A percentile compares a stretch with the other conserved stretches of the same genome.
phyloP scores from a whole-genome alignment of 2,113 vertebrate genomes.

The Heterochromis multidens region DNA sequence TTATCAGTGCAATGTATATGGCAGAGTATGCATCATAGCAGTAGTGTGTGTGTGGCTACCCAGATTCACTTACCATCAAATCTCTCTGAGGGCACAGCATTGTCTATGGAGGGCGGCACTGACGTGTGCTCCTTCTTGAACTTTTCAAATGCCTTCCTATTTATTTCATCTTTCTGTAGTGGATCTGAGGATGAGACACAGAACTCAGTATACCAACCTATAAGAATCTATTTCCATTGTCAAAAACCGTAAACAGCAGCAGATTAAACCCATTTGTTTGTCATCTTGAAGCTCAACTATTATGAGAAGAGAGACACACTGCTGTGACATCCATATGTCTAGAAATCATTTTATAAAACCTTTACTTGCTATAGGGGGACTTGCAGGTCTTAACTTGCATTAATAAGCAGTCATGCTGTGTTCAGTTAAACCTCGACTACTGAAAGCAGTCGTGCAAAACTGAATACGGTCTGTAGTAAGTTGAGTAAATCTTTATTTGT shows the following conservation, averaged over 20 bases:
- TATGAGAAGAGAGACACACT: too few species aligned
- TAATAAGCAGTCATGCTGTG: neutral
- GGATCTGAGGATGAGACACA: slow-evolving; percentile 77
- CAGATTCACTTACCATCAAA: slow-evolving; percentile 84
- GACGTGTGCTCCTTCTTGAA: slow-evolving; percentile 92
- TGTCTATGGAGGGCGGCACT: slow-evolving; percentile 85
- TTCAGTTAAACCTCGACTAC: neutral
- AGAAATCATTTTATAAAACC: neutral
- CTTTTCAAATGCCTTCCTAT: slow-evolving; percentile 97
- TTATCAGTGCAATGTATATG: neutral
- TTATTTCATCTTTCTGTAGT: slow-evolving; percentile 94
- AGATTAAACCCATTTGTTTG: neutral
- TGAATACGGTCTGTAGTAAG: too few species aligned
- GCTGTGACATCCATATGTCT: too few species aligned
- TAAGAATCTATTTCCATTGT: neutral
- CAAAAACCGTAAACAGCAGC: neutral
- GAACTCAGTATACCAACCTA: too few species aligned
- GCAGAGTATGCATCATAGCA: too few species aligned
- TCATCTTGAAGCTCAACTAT: neutral
- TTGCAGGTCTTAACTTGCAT: too few species aligned
- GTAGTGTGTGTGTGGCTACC: neutral
- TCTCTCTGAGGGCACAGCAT: slow-evolving; percentile 88
- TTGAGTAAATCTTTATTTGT: neutral
- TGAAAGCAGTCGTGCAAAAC: too few species aligned
- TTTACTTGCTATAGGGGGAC: too few species aligned